Percentiles rank a stretch among this genome's conserved stretches.
Evolutionary conservation across 2,888 invertebrate species (phyloP).

Genomic region (Thumatha senex): DNA sequence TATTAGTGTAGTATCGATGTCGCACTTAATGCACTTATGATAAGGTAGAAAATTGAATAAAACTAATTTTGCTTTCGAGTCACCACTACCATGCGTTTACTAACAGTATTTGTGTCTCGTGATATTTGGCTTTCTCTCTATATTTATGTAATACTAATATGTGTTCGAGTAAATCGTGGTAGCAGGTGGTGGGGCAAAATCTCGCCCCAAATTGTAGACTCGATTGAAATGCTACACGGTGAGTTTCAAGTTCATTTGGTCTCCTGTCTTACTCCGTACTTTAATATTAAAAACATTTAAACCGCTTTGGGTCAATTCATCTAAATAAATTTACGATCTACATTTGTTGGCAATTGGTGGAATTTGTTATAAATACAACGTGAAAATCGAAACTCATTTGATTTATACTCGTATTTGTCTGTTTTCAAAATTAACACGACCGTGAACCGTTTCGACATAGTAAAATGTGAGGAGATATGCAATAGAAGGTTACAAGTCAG

Average conservation of each 20-base stretch:
- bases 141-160: constrained; percentile 24
- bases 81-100: constrained; percentile 39
- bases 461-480: too few relatives aligned
- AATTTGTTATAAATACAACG: too few relatives aligned
- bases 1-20: constrained; percentile 54
- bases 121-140: constrained; percentile 38
- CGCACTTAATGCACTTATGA: constrained; percentile 60
- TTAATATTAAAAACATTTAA: background rate
- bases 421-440: too few relatives aligned
- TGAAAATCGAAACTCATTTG: too few relatives aligned
- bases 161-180: constrained; percentile 38
- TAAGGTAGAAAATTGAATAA: constrained; percentile 51
- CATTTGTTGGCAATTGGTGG: too few relatives aligned
- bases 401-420: too few relatives aligned
- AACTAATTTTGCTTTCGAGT: constrained; percentile 31
- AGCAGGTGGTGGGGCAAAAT: constrained; percentile 19
- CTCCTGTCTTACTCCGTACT: background rate
- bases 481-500: too few relatives aligned
- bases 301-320: too few relatives aligned
- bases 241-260: constrained; percentile 1
- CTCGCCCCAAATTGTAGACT: constrained; percentile 37
- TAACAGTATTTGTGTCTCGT: constrained; percentile 29
- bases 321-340: too few relatives aligned
- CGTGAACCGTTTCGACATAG: too few relatives aligned
- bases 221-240: constrained; percentile 25